Percentiles rank a stretch among this genome's conserved stretches.
phyloP scores from a whole-genome alignment of 2,797 vertebrate species.

The Sternotherus odoratus region DNA sequence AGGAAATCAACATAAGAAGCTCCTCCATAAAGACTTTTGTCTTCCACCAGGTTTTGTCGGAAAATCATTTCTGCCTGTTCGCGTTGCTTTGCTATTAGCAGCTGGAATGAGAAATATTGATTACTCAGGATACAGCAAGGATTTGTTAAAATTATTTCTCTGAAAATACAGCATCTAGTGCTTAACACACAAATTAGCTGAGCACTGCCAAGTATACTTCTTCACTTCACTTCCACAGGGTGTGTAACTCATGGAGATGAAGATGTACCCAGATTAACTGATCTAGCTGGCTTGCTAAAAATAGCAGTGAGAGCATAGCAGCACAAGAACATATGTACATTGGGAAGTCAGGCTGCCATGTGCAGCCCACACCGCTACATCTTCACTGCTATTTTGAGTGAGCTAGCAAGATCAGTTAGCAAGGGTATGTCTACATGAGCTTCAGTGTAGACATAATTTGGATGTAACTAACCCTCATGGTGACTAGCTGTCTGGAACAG shows the following conservation, averaged over 20 bases:
- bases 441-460: background rate
- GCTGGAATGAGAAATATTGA: conserved; percentile 72
- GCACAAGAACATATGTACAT: background rate
- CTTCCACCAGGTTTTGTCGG: conserved; percentile 94
- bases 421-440: background rate
- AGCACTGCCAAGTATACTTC: background rate
- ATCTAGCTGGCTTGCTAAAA: background rate
- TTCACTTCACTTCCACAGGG: background rate
- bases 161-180: background rate
- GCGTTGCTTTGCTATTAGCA: conserved; percentile 90
- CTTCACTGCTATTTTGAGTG: background rate
- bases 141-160: background rate
- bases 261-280: background rate
- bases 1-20: conserved; percentile 96
- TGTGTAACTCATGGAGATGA: background rate
- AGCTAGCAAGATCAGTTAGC: too few species aligned
- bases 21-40: conserved; percentile 91
- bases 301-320: too few species aligned
- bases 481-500: background rate
- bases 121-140: background rate
- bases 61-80: conserved; percentile 92
- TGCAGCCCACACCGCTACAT: background rate
- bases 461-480: background rate
- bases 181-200: background rate
- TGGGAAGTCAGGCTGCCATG: background rate